A percentile compares a stretch with the other conserved stretches of the same genome.
Evolutionary conservation across 2,797 vertebrate species (phyloP).

Genomic region (Brachymystax lenok): DNA sequence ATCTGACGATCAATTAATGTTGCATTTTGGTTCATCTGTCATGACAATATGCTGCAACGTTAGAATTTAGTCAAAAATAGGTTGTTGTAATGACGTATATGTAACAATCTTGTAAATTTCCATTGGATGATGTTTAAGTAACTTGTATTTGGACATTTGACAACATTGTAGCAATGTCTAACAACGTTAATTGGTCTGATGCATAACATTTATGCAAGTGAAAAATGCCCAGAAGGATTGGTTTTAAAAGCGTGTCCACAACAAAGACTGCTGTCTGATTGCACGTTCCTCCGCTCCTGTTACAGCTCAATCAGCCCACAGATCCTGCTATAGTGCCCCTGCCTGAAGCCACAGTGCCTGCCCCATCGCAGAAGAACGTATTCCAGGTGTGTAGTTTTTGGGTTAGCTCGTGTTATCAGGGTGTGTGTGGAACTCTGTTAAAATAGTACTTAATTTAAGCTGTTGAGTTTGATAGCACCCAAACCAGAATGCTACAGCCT

Average conservation of each 20-base stretch:
- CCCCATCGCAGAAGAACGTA: constrained; percentile 86
- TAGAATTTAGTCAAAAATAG: neutral
- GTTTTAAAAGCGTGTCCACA: constrained; percentile 3
- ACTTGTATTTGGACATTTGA: neutral
- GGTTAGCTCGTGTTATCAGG: neutral
- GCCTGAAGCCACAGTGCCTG: constrained; percentile 79
- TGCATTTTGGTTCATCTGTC: neutral
- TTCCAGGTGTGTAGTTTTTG: constrained; percentile 81
- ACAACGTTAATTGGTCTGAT: neutral
- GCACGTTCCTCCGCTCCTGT: constrained; percentile 2
- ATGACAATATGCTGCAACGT: neutral
- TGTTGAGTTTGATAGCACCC: neutral
- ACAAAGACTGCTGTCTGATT: neutral
- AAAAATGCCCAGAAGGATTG: constrained; percentile 22
- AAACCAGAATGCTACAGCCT: too few species aligned
- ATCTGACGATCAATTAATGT: neutral
- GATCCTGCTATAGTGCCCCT: constrained; percentile 82
- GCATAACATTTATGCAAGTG: neutral
- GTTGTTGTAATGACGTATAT: neutral
- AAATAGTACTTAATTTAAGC: neutral
- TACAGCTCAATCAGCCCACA: constrained; percentile 75
- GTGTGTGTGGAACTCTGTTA: neutral
- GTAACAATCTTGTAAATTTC: neutral
- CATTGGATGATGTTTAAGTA: neutral
- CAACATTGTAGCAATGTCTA: neutral